Evolutionary conservation across 2,113 vertebrate species (phyloP).

Genomic region (Dipodomys merriami): DNA sequence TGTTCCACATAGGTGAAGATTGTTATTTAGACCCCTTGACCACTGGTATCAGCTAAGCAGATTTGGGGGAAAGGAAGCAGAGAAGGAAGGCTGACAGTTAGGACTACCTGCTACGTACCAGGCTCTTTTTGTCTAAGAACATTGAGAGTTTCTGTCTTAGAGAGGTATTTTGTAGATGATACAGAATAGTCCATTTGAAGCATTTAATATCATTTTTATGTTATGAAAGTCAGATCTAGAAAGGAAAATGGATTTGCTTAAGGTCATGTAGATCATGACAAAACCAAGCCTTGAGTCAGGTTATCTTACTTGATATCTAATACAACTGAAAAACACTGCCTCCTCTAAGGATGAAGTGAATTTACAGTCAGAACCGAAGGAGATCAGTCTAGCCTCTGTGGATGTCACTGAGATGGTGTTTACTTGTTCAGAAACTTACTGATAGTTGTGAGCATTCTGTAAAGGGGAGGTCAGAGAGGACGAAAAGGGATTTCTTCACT

Average conservation of each 20-base stretch:
- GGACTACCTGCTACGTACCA: background rate
- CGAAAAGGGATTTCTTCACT: background rate
- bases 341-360: background rate
- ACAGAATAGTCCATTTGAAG: background rate
- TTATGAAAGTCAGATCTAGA: background rate
- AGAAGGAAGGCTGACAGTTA: background rate
- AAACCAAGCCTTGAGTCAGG: background rate
- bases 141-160: background rate
- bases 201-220: background rate
- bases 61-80: background rate
- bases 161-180: background rate
- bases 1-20: background rate
- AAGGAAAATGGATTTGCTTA: background rate
- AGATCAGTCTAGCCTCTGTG: background rate
- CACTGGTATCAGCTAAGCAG: background rate
- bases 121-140: background rate
- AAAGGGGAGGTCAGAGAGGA: background rate
- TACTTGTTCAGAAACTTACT: background rate
- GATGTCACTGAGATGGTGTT: background rate
- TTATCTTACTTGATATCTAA: background rate
- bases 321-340: background rate
- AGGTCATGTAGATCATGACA: background rate
- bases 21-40: background rate
- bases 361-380: background rate
- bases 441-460: background rate